Evolutionary conservation across 2,888 invertebrate genomes (phyloP).

Genomic region (Cataglyphis cursor): DNA sequence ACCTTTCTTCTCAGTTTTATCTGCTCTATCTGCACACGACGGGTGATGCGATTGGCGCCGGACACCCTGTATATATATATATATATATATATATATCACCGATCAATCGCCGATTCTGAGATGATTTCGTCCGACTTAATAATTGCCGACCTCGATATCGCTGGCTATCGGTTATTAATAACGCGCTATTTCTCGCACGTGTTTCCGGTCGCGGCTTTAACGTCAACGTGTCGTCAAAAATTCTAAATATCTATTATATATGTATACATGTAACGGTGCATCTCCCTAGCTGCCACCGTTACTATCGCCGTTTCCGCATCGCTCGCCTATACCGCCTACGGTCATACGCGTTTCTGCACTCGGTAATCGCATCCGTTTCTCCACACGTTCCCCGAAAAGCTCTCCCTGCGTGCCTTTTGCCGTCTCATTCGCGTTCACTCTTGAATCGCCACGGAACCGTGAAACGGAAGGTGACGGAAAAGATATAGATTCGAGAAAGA

Average conservation of each 20-base stretch:
- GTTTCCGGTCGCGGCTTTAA: constrained; percentile 3
- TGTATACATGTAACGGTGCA: constrained; percentile 47
- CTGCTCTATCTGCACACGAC: too few species aligned
- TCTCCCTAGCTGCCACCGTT: constrained; percentile 18
- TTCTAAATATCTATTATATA: constrained; percentile 40
- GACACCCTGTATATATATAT: too few species aligned
- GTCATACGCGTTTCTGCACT: constrained; percentile 66
- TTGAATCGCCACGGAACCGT: constrained; percentile 51
- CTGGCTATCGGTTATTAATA: not conserved
- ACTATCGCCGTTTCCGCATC: constrained; percentile 56
- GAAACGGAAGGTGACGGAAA: constrained; percentile 45
- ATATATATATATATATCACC: not conserved
- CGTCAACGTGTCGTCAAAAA: constrained; percentile 28
- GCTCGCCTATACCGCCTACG: constrained; percentile 59
- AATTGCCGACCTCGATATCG: not conserved
- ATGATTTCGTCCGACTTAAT: constrained; percentile 16
- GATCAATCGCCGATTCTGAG: not conserved
- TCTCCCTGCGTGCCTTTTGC: constrained; percentile 34
- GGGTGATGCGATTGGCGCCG: too few species aligned
- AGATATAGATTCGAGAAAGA: constrained; percentile 30
- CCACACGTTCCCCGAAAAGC: constrained; percentile 49
- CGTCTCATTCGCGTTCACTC: constrained; percentile 36
- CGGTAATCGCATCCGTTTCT: constrained; percentile 63
- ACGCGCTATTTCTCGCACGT: not conserved
- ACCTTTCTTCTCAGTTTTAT: too few species aligned